phyloP scores from a whole-genome alignment of 2,888 invertebrate species.

The Girardia tigrina region DNA sequence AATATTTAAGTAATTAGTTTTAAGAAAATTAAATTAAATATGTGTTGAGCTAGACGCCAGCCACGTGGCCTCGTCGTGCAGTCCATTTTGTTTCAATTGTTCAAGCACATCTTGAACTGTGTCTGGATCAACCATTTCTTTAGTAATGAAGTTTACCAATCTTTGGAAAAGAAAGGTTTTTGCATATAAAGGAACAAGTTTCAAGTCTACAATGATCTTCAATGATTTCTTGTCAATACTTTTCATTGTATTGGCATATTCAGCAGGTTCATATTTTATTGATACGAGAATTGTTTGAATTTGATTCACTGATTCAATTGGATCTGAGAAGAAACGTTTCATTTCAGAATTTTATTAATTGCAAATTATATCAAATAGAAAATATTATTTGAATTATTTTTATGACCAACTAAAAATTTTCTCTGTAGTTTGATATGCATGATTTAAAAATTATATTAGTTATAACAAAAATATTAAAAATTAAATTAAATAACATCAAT shows the following conservation, averaged over 20 bases:
- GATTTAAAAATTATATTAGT: too few relatives aligned
- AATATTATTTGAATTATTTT: too few relatives aligned
- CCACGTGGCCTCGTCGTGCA: not conserved
- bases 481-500: too few relatives aligned
- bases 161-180: slow-evolving; percentile 2
- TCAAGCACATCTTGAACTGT: not conserved
- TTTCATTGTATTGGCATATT: slow-evolving; percentile 6
- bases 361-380: too few relatives aligned
- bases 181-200: not conserved
- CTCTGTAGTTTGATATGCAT: too few relatives aligned
- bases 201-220: not conserved
- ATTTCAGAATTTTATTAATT: too few relatives aligned
- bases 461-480: too few relatives aligned
- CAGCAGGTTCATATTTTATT: not conserved
- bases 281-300: not conserved
- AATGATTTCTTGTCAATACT: not conserved
- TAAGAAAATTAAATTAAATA: too few relatives aligned
- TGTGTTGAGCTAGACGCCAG: not conserved
- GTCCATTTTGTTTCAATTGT: not conserved
- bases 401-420: too few relatives aligned
- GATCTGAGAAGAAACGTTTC: too few relatives aligned
- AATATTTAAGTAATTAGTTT: too few relatives aligned
- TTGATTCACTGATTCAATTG: slow-evolving; percentile 1
- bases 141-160: not conserved
- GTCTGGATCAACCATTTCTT: not conserved